Base-by-base conservation (phyloP, 2,113 vertebrate species). In the Pogonocichla stellata region DNA sequence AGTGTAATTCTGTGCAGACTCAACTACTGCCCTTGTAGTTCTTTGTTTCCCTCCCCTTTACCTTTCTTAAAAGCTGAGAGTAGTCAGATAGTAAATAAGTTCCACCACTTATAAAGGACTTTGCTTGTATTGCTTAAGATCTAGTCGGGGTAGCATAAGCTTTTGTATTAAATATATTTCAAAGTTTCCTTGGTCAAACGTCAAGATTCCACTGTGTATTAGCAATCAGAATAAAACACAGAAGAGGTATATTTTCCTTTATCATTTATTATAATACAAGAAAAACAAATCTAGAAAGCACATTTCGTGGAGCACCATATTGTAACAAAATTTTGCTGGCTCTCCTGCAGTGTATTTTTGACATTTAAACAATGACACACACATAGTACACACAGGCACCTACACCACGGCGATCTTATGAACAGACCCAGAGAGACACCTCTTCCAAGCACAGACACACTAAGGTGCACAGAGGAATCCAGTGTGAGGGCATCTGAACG, bases 231-330 rank as follows among this genome's bases (percentile, higher is more conserved):
- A 97, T 57, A 95, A 93, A 73, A 96, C 95, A 95, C 69, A 95
- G 26, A 50, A 70, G 18, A 73, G 31, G 26, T 86, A 40, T 91
- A 74, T 92, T 97, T 97, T 98, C 88, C 85, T 97, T 97, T 94
- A 93, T 84, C 50, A 11, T 98, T 98, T 98, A 98, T 98, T 98
- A 94, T 95, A 97, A 97, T 97, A 98, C 85, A 96, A 96, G 97
- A 96, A 95, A 93, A 95, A 97, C 75, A 92, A 97, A 87, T 79
- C 97, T 97, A 97, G 87, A 98, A 98, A 98, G 97, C 96, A 98
- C 96, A 97, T 97, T 97, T 97, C 85, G 95, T 90, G 92, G 97
- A 98, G 98, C 98, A 98, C 98, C 98, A 95, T 97, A 95, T 86
- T 92, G 90, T 94, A 97, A 96, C 92, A 97, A 95, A 96, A 95